phyloP scores from a whole-genome alignment of 2,797 vertebrate species.

The Enteromius viviparus region DNA sequence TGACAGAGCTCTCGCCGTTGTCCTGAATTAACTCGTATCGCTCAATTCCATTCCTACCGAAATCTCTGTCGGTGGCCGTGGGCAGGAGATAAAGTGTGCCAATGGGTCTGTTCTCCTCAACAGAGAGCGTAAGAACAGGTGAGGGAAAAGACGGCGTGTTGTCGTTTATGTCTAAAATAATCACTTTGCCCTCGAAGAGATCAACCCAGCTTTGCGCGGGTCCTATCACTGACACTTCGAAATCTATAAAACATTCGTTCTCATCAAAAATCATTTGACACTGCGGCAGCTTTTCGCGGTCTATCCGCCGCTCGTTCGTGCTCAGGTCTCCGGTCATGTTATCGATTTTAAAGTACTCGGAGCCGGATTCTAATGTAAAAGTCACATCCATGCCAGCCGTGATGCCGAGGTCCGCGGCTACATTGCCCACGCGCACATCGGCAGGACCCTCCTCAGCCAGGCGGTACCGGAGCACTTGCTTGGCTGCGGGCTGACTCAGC shows the following conservation, averaged over 20 bases:
- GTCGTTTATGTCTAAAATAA: conserved; percentile 96
- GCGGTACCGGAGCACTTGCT: conserved; percentile 94
- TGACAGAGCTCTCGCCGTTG: conserved; percentile 79
- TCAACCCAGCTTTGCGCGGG: conserved; percentile 99
- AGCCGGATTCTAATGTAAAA: conserved; percentile 96
- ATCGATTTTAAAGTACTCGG: conserved; percentile 98
- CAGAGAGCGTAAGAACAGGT: conserved; percentile 93
- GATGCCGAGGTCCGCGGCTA: conserved; percentile 92
- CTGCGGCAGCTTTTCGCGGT: conserved; percentile 97
- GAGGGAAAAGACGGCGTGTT: conserved; percentile 98
- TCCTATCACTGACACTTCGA: conserved; percentile 97
- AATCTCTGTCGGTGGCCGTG: conserved; percentile 96
- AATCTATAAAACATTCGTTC: conserved; percentile 98
- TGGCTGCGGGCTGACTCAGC: conserved; percentile 88
- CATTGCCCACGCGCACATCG: conserved; percentile 93
- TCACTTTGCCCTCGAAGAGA: conserved; percentile 95
- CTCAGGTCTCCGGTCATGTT: conserved; percentile 97
- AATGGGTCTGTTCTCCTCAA: conserved; percentile 98
- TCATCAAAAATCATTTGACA: conserved; percentile 99
- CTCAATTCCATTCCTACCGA: conserved; percentile 96
- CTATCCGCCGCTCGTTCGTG: conserved; percentile 94
- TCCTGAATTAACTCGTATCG: conserved; percentile 96
- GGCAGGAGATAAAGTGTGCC: conserved; percentile 96
- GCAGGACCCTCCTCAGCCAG: conserved; percentile 94
- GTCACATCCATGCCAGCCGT: conserved; percentile 94